phyloP scores from a whole-genome alignment of 2,888 invertebrate genomes.

The Argynnis bischoffii region DNA sequence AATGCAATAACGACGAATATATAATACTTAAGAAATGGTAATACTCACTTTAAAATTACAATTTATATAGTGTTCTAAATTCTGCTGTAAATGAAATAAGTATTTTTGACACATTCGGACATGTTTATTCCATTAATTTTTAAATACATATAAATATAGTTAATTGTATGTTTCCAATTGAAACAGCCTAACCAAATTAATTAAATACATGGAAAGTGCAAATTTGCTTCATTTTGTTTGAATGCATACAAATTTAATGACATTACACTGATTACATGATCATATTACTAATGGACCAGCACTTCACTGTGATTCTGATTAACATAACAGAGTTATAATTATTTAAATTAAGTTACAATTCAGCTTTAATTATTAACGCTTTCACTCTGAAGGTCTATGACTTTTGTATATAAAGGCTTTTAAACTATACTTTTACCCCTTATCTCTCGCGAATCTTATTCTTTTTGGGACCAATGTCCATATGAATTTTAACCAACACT shows the following conservation, averaged over 20 bases:
- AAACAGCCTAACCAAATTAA: constrained; percentile 4
- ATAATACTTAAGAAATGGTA: too few species aligned
- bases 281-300: constrained; percentile 27
- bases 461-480: too few species aligned
- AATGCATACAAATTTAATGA: constrained; percentile 28
- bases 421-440: too few species aligned
- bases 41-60: too few species aligned
- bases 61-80: too few species aligned
- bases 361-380: neutral
- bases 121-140: too few species aligned
- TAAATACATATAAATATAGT: neutral
- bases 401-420: too few species aligned
- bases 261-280: constrained; percentile 29
- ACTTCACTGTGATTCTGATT: constrained; percentile 27
- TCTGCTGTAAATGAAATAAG: too few species aligned
- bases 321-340: constrained; percentile 23
- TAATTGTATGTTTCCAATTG: neutral
- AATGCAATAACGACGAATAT: neutral
- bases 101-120: too few species aligned
- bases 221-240: constrained; percentile 21
- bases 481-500: too few species aligned
- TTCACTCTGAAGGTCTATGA: neutral
- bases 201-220: constrained; percentile 10
- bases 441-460: too few species aligned
- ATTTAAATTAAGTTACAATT: constrained; percentile 8